A percentile compares a stretch with the other conserved stretches of the same genome.
These are phyloP conservation scores for Equus quagga DNA, from an alignment of 2,113 vertebrate species.

Conservation along the genomic window DNA sequence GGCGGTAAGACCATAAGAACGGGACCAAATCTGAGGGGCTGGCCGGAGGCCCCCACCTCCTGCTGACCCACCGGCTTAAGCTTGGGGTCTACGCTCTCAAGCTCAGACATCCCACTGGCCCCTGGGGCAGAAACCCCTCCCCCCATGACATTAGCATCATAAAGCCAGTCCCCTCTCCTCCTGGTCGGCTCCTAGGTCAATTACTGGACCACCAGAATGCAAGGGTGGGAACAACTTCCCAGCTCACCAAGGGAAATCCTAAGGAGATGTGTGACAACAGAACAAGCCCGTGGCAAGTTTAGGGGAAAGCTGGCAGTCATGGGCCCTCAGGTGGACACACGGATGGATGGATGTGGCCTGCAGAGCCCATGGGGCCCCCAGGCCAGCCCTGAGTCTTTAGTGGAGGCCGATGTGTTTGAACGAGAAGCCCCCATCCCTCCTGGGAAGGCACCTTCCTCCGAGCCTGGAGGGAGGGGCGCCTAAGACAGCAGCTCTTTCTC, in stretches of 20 bases:
- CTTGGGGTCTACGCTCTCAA: not conserved
- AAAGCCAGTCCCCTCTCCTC: not conserved
- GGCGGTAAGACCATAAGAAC: not conserved
- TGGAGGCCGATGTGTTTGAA: not conserved
- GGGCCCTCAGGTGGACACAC: not conserved
- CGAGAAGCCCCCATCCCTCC: not conserved
- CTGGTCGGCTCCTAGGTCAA: not conserved
- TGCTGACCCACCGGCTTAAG: not conserved
- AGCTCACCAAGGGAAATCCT: not conserved
- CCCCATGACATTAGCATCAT: not conserved
- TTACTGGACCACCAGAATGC: not conserved
- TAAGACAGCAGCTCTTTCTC: too few species aligned
- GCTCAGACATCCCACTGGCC: too few species aligned
- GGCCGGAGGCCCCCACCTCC: not conserved
- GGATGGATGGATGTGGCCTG: accelerated
- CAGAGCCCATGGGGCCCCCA: not conserved
- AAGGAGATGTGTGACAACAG: not conserved
- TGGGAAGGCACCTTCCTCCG: not conserved
- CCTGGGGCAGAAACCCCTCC: too few species aligned
- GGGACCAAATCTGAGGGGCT: too few species aligned
- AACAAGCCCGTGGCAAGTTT: not conserved
- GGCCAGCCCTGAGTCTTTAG: not conserved
- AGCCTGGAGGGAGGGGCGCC: not conserved
- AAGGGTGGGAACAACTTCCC: too few species aligned
- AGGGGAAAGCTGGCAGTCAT: not conserved